phyloP scores from a whole-genome alignment of 1,140 invertebrate species.

The Rhyacophila brunnea region DNA sequence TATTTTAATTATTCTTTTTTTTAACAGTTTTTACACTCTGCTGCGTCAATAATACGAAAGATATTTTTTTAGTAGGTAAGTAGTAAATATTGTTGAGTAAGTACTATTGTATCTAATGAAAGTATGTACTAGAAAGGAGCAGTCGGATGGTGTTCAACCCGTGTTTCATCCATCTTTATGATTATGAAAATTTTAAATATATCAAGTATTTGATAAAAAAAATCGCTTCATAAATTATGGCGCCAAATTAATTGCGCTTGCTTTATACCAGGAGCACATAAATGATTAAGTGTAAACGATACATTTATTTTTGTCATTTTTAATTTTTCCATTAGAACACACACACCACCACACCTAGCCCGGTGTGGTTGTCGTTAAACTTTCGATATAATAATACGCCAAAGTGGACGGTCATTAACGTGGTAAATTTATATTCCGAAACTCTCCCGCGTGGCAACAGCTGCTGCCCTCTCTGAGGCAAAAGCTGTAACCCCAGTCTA shows the following conservation, averaged over 20 bases:
- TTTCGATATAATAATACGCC: conserved; percentile 11
- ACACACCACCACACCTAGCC: neutral
- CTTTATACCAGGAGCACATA: neutral
- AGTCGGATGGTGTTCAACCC: no score
- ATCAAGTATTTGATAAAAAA: no score
- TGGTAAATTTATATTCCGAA: conserved; percentile 18
- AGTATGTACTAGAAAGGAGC: no score
- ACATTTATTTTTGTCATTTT: conserved; percentile 30
- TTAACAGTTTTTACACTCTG: no score
- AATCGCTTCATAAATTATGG: conserved; percentile 17
- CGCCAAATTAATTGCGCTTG: neutral
- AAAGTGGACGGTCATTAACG: conserved; percentile 19
- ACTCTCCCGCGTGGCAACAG: conserved; percentile 21
- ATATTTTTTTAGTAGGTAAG: no score
- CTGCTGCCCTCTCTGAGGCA: conserved; percentile 13
- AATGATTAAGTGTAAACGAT: conserved; percentile 27
- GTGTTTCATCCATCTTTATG: no score
- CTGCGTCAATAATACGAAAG: no score
- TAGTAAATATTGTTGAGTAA: no score
- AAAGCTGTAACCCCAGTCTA: neutral
- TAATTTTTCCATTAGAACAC: conserved; percentile 27
- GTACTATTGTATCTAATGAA: no score
- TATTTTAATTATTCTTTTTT: no score
- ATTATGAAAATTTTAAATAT: no score
- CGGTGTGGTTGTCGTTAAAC: conserved; percentile 2